These are phyloP conservation scores for Helicoverpa armigera DNA, from an alignment of 1,140 invertebrate genomes.

Conservation along the genomic window DNA sequence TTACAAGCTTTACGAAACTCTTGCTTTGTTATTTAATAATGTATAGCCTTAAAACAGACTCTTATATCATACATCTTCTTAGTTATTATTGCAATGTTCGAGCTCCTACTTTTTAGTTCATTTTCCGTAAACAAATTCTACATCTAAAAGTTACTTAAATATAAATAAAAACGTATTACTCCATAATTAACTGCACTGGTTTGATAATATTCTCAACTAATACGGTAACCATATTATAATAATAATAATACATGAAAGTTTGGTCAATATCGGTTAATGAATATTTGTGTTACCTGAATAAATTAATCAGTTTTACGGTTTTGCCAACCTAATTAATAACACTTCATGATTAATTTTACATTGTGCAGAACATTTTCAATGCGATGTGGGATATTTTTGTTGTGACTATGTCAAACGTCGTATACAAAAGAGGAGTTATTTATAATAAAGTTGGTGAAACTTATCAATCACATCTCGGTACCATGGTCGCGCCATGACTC, in stretches of 20 bases:
- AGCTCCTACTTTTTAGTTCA: too few relatives aligned
- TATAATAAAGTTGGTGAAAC: slow-evolving; percentile 43
- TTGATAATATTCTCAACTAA: neutral
- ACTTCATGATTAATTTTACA: slow-evolving; percentile 21
- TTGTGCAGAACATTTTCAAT: slow-evolving; percentile 5
- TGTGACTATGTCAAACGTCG: slow-evolving; percentile 18
- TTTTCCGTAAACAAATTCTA: too few relatives aligned
- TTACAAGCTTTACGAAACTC: too few relatives aligned
- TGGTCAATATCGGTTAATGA: slow-evolving; percentile 20
- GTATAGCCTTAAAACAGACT: too few relatives aligned
- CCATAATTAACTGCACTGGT: neutral
- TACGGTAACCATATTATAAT: neutral
- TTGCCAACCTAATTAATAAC: slow-evolving; percentile 23
- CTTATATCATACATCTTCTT: too few relatives aligned
- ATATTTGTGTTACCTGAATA: slow-evolving; percentile 18
- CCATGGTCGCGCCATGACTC: slow-evolving; percentile 43
- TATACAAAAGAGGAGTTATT: slow-evolving; percentile 14
- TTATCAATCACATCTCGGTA: slow-evolving; percentile 46
- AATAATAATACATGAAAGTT: slow-evolving; percentile 16
- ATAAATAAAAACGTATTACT: neutral
- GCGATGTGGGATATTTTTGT: slow-evolving; percentile 8
- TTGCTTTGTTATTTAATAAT: too few relatives aligned
- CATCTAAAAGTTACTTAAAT: neutral
- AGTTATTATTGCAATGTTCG: too few relatives aligned
- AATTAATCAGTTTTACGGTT: slow-evolving; percentile 34